Base-by-base conservation (phyloP, 2,797 vertebrate species). In the Eulemur rubriventer region DNA sequence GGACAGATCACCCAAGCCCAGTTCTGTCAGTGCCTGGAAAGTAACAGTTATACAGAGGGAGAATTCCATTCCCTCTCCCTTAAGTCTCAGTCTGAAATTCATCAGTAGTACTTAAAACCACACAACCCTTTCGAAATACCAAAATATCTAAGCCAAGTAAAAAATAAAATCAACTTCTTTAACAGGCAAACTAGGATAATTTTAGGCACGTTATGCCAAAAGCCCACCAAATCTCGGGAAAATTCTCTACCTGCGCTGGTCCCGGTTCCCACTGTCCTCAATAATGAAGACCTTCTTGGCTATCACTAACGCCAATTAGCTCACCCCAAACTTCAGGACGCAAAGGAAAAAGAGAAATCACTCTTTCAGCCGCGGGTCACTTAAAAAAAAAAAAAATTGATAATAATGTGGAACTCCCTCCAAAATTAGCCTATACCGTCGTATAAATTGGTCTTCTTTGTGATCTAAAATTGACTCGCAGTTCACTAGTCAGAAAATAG, bases 381-480 rank as follows among this genome's bases (percentile, higher is more conserved):
- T 96, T 94, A 41, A 78, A 75, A 73, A 72, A 57, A 82, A 81
- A 82, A 81, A 89, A 38, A 89, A 83, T 96, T 55, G 41, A 97
- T 98, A 96, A 96, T 97, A 98, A 98, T 91, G 96, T 97, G 97
- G 95, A 98, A 97, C 97, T 98, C 98, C 98, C 97, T 98, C 98
- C 96, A 98, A 98, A 98, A 99, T 98, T 98, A 99, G 98, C 98
- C 98, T 98, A 98, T 97, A 97, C 98, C 98, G 98, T 96, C 98
- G 98, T 98, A 98, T 98, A 99, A 99, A 99, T 98, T 98, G 98
- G 97, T 98, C 98, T 98, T 98, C 98, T 99, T 99, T 99, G 99
- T 99, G 98, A 98, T 98, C 98, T 98, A 98, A 99, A 99, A 99
- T 98, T 99, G 99, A 99, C 99, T 99, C 98, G 98, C 98, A 97